phyloP scores from a whole-genome alignment of 2,888 invertebrate genomes.

The Sminthurides aquaticus region DNA sequence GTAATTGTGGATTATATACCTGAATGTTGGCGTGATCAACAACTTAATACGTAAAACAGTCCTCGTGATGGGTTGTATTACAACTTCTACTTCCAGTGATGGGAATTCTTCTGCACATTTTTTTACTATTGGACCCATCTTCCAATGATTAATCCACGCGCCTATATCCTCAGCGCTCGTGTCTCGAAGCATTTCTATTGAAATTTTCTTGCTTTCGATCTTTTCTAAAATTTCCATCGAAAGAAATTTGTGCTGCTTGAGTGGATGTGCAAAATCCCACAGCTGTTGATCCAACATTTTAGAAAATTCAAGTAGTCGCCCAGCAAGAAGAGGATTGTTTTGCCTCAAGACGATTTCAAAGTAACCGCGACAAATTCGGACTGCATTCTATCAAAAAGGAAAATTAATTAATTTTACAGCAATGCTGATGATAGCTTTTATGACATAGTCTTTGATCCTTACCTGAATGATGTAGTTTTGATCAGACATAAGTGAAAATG shows the following conservation, averaged over 20 bases:
- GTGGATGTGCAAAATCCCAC: conserved; percentile 79
- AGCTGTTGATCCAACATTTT: conserved; percentile 88
- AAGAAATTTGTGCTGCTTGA: conserved; percentile 74
- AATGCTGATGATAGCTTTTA: neutral
- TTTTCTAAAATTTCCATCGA: conserved; percentile 71
- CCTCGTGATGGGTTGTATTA: conserved; percentile 89
- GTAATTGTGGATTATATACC: conserved; percentile 37
- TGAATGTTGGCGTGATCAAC: conserved; percentile 63
- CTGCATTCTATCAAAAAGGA: conserved; percentile 62
- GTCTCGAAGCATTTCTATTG: conserved; percentile 70
- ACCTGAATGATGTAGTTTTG: conserved; percentile 82
- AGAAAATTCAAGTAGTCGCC: conserved; percentile 72
- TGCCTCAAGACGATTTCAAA: conserved; percentile 87
- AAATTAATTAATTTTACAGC: neutral
- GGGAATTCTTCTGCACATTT: conserved; percentile 82
- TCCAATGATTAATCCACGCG: conserved; percentile 55
- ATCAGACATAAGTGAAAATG: conserved; percentile 81
- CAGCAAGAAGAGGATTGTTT: conserved; percentile 83
- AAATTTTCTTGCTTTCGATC: conserved; percentile 65
- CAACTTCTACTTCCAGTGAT: conserved; percentile 68
- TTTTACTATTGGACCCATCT: conserved; percentile 67
- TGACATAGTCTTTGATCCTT: conserved; percentile 38
- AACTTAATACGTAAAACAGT: conserved; percentile 78
- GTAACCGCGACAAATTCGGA: conserved; percentile 79
- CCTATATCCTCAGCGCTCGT: conserved; percentile 83